Conservation (phyloP, 1,140 invertebrate genomes). For the Drosophila hydei region DNA sequence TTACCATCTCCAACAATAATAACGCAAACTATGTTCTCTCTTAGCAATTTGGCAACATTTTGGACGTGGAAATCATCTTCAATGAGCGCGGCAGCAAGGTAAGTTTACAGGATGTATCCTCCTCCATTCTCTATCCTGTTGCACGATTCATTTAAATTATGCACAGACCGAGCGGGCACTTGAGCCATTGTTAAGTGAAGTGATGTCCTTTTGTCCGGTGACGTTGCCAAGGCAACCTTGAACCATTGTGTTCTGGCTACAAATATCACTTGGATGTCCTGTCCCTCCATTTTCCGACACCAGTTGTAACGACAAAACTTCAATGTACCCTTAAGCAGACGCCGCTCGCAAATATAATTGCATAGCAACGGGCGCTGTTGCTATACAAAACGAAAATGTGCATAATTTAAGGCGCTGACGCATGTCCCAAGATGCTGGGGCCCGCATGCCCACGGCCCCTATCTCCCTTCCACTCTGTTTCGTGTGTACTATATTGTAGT, state of each 20-base stretch:
- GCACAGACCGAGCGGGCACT: conserved; percentile 30
- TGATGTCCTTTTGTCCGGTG: conserved; percentile 27
- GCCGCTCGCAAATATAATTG: conserved; percentile 62
- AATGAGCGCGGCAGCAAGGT: conserved; percentile 99
- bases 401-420: conserved; percentile 50
- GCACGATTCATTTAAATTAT: conserved; percentile 53
- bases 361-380: conserved; percentile 63
- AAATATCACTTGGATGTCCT: conserved; percentile 31
- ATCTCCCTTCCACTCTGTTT: background rate
- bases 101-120: conserved; percentile 84
- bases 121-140: conserved; percentile 28
- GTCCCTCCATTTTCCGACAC: no score
- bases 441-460: conserved; percentile 33
- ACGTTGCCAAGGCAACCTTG: conserved; percentile 34
- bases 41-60: conserved; percentile 98
- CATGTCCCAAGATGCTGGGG: conserved; percentile 37
- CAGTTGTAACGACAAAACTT: conserved; percentile 2
- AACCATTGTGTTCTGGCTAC: conserved; percentile 7
- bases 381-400: conserved; percentile 30
- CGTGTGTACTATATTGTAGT: conserved; percentile 48
- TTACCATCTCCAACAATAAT: conserved; percentile 8
- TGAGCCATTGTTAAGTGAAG: conserved; percentile 4
- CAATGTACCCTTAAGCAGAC: background rate
- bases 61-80: conserved; percentile 99
- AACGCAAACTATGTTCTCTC: conserved; percentile 68